Evolutionary conservation across 2,113 vertebrate genomes (phyloP).

Genomic region (Laterallus jamaicensis): DNA sequence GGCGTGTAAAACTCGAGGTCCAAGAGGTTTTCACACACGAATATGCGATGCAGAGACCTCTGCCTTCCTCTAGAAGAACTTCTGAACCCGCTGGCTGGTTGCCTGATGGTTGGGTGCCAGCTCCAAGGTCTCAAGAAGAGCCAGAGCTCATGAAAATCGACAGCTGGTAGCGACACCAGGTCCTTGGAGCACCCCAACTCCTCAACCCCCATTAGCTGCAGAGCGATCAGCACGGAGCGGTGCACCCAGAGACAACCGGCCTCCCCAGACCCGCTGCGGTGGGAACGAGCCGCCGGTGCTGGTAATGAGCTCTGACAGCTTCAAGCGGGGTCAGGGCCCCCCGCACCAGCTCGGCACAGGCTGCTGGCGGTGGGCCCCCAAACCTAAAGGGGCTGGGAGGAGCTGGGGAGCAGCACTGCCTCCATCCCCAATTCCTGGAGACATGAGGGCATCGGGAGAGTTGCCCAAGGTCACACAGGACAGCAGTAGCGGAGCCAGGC

Average conservation of each 20-base stretch:
- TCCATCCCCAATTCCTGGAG: not conserved
- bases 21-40: not conserved
- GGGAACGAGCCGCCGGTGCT: not conserved
- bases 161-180: not conserved
- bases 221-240: not conserved
- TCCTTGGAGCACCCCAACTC: not conserved
- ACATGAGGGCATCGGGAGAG: not conserved
- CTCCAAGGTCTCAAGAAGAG: not conserved
- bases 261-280: accelerated
- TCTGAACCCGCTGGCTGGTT: not conserved
- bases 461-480: not conserved
- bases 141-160: not conserved
- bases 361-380: accelerated
- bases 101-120: not conserved
- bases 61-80: not conserved
- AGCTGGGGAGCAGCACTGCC: not conserved
- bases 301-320: not conserved
- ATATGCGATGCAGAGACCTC: not conserved
- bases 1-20: not conserved
- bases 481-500: not conserved
- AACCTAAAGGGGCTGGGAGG: not conserved
- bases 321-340: not conserved
- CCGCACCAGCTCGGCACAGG: accelerated
- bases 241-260: accelerated
- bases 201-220: not conserved